Base-by-base conservation (phyloP, 2,797 vertebrate genomes). In the Phrynocephalus vlangalii region DNA sequence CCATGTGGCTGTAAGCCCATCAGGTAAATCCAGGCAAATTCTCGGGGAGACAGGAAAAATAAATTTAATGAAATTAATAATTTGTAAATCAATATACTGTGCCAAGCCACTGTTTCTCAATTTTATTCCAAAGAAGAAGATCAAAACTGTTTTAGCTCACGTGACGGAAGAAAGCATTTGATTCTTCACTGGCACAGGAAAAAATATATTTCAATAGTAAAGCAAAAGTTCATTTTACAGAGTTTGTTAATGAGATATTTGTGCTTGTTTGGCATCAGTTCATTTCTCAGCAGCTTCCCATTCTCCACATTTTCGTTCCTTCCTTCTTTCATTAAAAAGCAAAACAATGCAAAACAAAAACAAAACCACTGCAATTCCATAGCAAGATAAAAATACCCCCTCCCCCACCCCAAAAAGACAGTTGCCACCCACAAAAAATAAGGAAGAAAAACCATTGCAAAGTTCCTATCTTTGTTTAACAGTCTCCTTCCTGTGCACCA, bases 171-270 rank as follows among this genome's bases (percentile, higher is more conserved):
- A 52, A 87, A 6, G 20, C 67, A 60, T 82, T 76, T 76, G 11
- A 15, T 67, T 76, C 52, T 33, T 38, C 38, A 30, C n/a, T 75
- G 79, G 30, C 24, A 66, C 18, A 63, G 26, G 56, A 75, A 30
- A 60, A 73, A 72, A 72, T 44, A 68, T 44, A 82, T 52, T 82
- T 52, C 20, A 68, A 76, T 76, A 82, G 44, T 26, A 52, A 87
- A 77, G 24, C 79, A 52, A 87, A 44, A 28, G n/a, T 77, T 79
- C 72, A 87, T 82, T 87, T 28, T 68, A 68, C 22, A 56, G n/a
- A 11, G n/a, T 82, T 82, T 20, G 38, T 82, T 87, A 76, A 87
- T 82, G 28, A 87, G 71, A 82, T 60, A 38, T 63, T 68, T 68
- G 72, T 52, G 44, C 71, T 82, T 28, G 28, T 33, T 67, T 77